Conservation (phyloP, 2,113 vertebrate species). For the Cyanistes caeruleus region DNA sequence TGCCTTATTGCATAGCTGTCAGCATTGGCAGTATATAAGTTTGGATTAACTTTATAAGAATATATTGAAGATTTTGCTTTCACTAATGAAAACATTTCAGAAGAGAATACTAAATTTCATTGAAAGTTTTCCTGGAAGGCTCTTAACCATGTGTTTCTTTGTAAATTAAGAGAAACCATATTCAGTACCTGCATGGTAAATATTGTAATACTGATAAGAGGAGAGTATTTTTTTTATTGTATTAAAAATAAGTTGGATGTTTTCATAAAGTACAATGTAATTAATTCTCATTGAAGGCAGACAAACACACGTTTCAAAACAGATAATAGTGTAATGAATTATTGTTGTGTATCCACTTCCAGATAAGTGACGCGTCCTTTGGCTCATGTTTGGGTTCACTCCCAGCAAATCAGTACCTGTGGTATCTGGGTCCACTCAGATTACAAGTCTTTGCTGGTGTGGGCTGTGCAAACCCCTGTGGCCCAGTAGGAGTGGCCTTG, state of each 20-base stretch:
- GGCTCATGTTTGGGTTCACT: neutral
- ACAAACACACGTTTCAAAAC: neutral
- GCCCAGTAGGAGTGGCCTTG: neutral
- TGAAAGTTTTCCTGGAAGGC: neutral
- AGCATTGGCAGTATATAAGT: neutral
- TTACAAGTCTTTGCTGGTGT: neutral
- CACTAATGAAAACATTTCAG: neutral
- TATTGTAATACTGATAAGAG: neutral
- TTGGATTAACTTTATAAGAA: neutral
- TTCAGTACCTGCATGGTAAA: neutral
- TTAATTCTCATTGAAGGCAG: neutral
- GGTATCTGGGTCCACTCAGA: rapidly evolving
- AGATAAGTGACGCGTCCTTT: neutral
- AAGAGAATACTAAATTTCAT: neutral
- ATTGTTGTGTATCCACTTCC: neutral
- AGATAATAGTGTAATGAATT: neutral
- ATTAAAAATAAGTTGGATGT: neutral
- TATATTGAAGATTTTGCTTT: neutral
- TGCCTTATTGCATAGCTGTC: neutral
- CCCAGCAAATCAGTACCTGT: neutral
- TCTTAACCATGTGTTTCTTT: neutral
- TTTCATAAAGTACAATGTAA: neutral
- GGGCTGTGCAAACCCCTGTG: neutral
- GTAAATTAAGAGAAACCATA: neutral
- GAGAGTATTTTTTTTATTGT: neutral